Conservation (phyloP, 2,113 vertebrate species). For the Zapornia atra region DNA sequence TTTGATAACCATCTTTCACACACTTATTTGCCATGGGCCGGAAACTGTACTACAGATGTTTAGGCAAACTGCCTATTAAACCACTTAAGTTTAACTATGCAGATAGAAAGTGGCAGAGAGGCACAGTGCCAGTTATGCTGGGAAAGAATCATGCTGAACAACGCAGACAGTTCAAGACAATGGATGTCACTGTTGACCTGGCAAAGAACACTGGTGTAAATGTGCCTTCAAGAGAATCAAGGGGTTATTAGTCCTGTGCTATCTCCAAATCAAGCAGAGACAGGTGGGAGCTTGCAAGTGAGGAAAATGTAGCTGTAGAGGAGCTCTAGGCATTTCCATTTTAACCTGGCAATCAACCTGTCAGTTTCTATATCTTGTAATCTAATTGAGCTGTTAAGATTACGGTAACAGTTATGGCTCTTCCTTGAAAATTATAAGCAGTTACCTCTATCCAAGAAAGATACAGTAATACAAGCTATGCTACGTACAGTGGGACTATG, state of each 20-base stretch:
- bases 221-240: neutral
- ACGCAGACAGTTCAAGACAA: neutral
- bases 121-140: neutral
- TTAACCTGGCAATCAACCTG: neutral
- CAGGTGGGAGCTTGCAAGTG: neutral
- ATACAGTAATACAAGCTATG: neutral
- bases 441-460: neutral
- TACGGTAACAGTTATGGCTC: neutral
- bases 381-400: neutral
- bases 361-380: neutral
- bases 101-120: neutral
- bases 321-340: neutral
- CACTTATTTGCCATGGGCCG: neutral
- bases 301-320: neutral
- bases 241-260: neutral
- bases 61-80: neutral
- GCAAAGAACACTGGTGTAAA: neutral
- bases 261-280: neutral
- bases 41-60: neutral
- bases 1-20: neutral
- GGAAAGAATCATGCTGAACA: neutral
- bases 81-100: neutral
- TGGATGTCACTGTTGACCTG: neutral
- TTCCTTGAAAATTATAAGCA: neutral
- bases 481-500: neutral